phyloP scores from a whole-genome alignment of 1,140 invertebrate genomes.

The Pteromalus puparum region DNA sequence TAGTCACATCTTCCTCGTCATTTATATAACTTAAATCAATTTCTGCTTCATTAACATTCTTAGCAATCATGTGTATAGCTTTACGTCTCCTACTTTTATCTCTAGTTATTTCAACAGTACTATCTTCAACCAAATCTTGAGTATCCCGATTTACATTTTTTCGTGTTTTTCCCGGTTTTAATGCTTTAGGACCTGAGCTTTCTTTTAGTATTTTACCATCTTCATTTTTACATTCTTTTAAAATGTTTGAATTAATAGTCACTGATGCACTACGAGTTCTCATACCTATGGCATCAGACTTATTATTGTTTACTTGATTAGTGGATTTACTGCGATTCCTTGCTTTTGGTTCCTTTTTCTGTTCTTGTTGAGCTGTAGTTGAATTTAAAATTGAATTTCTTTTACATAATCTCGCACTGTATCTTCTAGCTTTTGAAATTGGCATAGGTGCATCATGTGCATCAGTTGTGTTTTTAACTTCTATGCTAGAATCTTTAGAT shows the following conservation, averaged over 20 bases:
- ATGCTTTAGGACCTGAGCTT: too few species aligned
- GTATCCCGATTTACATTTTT: too few species aligned
- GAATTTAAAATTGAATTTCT: too few species aligned
- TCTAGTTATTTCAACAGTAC: neutral
- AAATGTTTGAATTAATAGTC: neutral
- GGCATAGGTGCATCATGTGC: too few species aligned
- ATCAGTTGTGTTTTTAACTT: neutral
- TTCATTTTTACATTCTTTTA: neutral
- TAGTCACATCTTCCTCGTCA: too few species aligned
- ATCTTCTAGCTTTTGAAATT: too few species aligned
- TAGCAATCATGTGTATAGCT: neutral
- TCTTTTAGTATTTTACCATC: neutral
- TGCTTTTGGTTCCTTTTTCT: neutral
- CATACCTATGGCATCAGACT: neutral
- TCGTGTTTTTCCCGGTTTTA: too few species aligned
- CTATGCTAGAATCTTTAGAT: neutral
- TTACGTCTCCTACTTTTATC: neutral
- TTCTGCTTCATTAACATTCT: neutral
- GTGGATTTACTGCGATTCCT: neutral
- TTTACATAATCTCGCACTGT: too few species aligned
- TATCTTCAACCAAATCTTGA: too few species aligned
- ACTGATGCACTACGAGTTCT: neutral
- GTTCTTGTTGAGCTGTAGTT: too few species aligned
- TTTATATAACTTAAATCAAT: neutral
- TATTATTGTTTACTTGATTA: neutral